Conservation (phyloP, 2,888 invertebrate genomes). For the Agonopterix heracliana region DNA sequence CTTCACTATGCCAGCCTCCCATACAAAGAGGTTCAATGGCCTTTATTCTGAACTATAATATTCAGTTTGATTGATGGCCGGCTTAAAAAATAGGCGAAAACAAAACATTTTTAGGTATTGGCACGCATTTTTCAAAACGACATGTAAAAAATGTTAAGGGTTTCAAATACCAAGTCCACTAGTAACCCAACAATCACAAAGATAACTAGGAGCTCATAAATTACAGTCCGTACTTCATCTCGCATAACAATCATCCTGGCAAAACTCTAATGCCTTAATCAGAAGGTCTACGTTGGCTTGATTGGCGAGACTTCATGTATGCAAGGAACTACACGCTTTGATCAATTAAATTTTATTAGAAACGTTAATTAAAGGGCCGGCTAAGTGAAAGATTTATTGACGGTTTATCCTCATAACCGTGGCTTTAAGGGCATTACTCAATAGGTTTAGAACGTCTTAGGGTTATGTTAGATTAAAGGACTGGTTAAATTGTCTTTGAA, state of each 20-base stretch:
- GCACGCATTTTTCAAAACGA: no score
- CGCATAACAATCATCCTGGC: no score
- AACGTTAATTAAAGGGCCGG: conserved; percentile 65
- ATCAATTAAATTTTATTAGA: conserved; percentile 72
- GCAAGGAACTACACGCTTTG: conserved; percentile 50
- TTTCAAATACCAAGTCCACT: neutral
- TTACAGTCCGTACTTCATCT: conserved; percentile 22
- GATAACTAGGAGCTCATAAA: conserved; percentile 33
- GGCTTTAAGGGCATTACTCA: conserved; percentile 62
- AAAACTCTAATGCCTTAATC: no score
- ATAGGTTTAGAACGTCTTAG: conserved; percentile 23
- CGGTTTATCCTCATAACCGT: conserved; percentile 72
- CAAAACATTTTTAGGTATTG: no score
- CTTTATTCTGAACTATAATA: no score
- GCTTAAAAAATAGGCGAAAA: no score
- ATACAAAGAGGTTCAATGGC: no score
- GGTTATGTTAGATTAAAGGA: conserved; percentile 35
- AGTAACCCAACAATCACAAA: conserved; percentile 10
- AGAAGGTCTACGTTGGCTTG: no score
- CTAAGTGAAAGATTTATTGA: conserved; percentile 71
- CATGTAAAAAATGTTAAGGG: no score
- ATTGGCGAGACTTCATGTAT: no score
- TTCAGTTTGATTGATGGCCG: no score
- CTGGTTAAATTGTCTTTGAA: conserved; percentile 20
- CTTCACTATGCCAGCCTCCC: no score